phyloP scores from a whole-genome alignment of 2,113 vertebrate species.

The Phalacrocorax pelagicus region DNA sequence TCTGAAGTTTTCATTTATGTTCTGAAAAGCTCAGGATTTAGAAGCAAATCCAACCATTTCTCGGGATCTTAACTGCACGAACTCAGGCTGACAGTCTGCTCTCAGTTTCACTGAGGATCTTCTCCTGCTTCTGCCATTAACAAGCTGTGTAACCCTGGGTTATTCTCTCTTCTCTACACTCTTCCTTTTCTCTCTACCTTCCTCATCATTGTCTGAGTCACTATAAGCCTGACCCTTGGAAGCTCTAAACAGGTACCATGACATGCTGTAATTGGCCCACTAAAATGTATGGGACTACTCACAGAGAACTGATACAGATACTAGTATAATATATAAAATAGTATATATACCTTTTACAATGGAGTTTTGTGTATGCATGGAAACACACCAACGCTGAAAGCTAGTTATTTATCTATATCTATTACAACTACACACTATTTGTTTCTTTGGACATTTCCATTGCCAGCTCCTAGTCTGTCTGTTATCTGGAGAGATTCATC shows the following conservation, averaged over 20 bases:
- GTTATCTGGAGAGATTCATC: not conserved
- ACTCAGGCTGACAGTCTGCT: not conserved
- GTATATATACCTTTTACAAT: not conserved
- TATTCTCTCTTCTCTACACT: not conserved
- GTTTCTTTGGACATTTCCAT: not conserved
- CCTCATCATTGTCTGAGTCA: not conserved
- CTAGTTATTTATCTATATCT: not conserved
- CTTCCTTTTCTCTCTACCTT: not conserved
- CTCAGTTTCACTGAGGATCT: not conserved
- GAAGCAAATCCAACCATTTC: not conserved
- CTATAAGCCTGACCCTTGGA: not conserved
- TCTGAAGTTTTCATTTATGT: not conserved
- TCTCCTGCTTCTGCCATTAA: not conserved
- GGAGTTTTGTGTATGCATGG: not conserved
- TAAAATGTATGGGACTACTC: not conserved
- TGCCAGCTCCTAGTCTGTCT: not conserved
- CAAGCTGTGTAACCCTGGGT: not conserved
- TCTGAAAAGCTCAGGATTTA: not conserved
- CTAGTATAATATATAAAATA: not conserved
- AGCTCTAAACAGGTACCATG: not conserved
- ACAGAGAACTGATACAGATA: not conserved
- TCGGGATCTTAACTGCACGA: not conserved
- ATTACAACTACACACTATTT: not conserved
- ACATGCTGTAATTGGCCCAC: not conserved
- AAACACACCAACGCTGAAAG: not conserved